Conservation (phyloP, 2,797 vertebrate genomes). For the Allobates femoralis region DNA sequence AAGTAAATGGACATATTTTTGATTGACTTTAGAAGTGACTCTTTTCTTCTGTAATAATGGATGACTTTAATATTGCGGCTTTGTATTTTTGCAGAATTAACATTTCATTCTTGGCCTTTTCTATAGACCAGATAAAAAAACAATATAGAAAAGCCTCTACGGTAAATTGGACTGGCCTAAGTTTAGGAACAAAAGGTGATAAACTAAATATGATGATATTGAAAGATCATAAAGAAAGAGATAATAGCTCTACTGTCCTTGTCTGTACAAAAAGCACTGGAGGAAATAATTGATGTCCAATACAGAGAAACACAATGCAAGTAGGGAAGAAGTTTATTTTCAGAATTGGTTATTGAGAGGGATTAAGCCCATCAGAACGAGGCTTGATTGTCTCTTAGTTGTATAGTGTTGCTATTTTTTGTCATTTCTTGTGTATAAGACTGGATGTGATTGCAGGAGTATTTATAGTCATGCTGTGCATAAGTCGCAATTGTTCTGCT, state of each 20-base stretch:
- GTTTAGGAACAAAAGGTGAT: neutral
- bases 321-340: constrained; percentile 22
- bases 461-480: constrained; percentile 45
- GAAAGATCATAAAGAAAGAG: constrained; percentile 26
- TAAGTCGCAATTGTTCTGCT: constrained; percentile 47
- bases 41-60: neutral
- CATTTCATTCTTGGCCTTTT: neutral
- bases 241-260: constrained; percentile 28
- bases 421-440: neutral
- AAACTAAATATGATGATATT: constrained; percentile 27
- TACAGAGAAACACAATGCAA: neutral
- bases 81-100: neutral
- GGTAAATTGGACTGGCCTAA: neutral
- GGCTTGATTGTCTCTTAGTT: constrained; percentile 23
- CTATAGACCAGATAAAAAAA: neutral
- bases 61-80: neutral
- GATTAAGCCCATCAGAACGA: constrained; percentile 25
- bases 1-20: neutral
- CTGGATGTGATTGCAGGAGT: constrained; percentile 49
- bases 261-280: constrained; percentile 41
- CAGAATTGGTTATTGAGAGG: constrained; percentile 27
- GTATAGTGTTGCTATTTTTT: constrained; percentile 34
- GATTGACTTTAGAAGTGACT: neutral
- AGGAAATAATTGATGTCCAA: constrained; percentile 32
- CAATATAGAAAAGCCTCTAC: neutral